Conservation (phyloP, 2,888 invertebrate genomes). For the Diplazon laetatorius region DNA sequence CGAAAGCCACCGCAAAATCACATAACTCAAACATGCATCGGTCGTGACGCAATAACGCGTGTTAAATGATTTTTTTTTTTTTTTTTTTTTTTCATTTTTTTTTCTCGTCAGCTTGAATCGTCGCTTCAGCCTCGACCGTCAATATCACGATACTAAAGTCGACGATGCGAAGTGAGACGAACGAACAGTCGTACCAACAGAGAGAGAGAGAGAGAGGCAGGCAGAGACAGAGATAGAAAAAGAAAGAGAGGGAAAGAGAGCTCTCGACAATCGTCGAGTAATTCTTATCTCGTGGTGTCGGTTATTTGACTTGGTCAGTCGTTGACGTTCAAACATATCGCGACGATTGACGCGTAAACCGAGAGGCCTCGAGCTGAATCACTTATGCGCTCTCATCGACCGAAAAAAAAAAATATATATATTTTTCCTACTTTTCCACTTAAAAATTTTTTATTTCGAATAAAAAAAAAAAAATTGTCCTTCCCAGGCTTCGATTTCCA, state of each 20-base stretch:
- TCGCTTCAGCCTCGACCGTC: constrained; percentile 6
- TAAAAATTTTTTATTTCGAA: no score
- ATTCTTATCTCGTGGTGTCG: constrained; percentile 19
- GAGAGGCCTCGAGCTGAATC: no score
- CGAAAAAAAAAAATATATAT: no score
- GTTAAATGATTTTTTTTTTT: constrained; percentile 15
- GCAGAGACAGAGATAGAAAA: neutral
- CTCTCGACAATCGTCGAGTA: constrained; percentile 27
- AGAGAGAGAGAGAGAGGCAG: neutral
- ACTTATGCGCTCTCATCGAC: no score
- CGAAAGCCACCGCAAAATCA: neutral
- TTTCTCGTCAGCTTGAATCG: neutral
- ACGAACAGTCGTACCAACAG: neutral
- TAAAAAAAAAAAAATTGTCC: no score
- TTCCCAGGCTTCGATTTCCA: no score
- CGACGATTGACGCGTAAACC: neutral
- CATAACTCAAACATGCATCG: neutral
- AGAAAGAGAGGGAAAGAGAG: no score
- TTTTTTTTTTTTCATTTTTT: constrained; percentile 5
- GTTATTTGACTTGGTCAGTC: neutral
- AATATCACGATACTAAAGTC: neutral
- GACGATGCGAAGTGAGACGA: neutral
- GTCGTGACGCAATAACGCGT: constrained; percentile 22
- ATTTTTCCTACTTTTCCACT: no score
- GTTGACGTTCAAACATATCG: no score